Percentiles rank a stretch among this genome's conserved stretches.
Evolutionary conservation across 2,797 vertebrate species (phyloP).

Genomic region (Distichodus sexfasciatus): DNA sequence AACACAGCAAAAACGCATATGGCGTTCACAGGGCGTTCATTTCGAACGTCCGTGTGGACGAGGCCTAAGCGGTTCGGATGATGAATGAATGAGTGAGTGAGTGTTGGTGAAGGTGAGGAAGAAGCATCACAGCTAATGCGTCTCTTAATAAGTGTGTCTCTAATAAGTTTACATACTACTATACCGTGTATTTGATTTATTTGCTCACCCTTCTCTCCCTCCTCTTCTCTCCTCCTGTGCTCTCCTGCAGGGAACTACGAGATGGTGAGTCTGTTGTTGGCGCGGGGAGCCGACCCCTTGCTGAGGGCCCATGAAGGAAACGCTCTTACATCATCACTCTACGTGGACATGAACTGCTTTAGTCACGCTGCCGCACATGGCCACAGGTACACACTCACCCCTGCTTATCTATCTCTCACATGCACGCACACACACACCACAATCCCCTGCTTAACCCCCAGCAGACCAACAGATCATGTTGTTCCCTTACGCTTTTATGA

Average conservation of each 20-base stretch:
- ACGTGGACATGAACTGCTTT: conserved; percentile 98
- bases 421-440: background rate
- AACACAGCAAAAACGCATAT: no score
- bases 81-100: no score
- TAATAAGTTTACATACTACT: no score
- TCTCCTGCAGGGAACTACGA: conserved; percentile 88
- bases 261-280: conserved; percentile 90
- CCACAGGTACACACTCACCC: conserved; percentile 80
- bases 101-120: no score
- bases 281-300: conserved; percentile 88
- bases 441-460: background rate
- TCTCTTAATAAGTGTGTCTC: no score
- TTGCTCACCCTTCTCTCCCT: background rate
- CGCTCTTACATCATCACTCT: conserved; percentile 84
- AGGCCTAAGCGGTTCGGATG: no score
- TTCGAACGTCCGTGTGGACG: no score
- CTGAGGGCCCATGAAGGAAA: conserved; percentile 84
- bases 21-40: no score
- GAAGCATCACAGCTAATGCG: no score
- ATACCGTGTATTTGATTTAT: no score
- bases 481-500: background rate
- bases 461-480: background rate
- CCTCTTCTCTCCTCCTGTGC: background rate
- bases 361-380: conserved; percentile 94
- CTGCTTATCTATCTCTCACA: background rate